Evolutionary conservation across 2,888 invertebrate genomes (phyloP), one percentile per base, ranked within the genome.

Genomic region (Caenorhabditis doughertyi): DNA sequence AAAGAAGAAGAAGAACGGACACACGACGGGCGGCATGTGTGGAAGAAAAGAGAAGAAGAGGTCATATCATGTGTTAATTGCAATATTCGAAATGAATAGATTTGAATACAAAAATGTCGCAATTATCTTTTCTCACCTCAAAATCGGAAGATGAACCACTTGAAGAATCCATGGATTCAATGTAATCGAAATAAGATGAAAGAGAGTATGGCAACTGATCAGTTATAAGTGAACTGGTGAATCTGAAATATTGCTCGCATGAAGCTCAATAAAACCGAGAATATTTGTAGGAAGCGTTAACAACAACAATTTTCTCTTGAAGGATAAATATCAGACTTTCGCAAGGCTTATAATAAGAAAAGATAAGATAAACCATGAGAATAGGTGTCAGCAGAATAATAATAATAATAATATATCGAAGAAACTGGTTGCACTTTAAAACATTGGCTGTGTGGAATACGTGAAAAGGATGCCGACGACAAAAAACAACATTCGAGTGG

Each of bases 51-150:
- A 51, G 51, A 44, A 60, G 56, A 70, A 56, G 74, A 76, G 76
- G 76, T 76, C 76, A 67, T 76, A 68, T 76, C 76, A 76, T 68
- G 76, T 76, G 76, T 76, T 76, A 76, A 76, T 76, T 76, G 67
- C 68, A 51, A 67, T 58, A 76, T 76, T 65, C 73, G 51, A 51
- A 35, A 51, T 3, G 27, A 21, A 35, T n/a, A 65, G 29, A 18
- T 23, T 32, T 13, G 51, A 65, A 53, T 23, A 67, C n/a, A 44
- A 70, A 70, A 56, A 56, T 32, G 39, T 58, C 32, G 42, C 60
- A 60, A 60, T 60, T 60, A 42, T 42, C 42, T 55, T 55, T 60
- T 70, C 56, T 58, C 47, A 56, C 70, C 56, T 58, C 44, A 23
- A 32, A 56, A 13, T 64, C 32, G 29, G 32, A 49, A 9, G 64